Conservation (phyloP, 2,888 invertebrate species). For the Octodonta nipae region DNA sequence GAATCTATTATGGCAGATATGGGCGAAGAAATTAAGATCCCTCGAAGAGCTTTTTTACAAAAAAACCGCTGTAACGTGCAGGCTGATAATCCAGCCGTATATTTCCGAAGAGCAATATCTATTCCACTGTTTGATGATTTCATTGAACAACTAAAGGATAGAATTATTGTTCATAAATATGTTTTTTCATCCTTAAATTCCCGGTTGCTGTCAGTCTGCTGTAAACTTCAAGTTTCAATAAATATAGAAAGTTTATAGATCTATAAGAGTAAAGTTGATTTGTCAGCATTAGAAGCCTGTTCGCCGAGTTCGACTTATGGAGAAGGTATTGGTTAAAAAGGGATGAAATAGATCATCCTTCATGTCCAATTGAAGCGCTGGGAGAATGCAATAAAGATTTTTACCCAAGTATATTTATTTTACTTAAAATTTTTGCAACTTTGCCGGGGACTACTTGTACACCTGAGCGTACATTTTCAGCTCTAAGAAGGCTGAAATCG, state of each 20-base stretch:
- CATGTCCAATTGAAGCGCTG: constrained; percentile 1
- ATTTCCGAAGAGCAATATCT: background rate
- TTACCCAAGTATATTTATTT: constrained; percentile 1
- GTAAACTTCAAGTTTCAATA: background rate
- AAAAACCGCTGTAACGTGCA: background rate
- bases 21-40: background rate
- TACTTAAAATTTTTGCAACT: constrained; percentile 2
- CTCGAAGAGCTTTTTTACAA: background rate
- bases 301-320: background rate
- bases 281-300: background rate
- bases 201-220: background rate
- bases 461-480: background rate
- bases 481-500: background rate
- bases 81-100: background rate
- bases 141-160: background rate
- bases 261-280: constrained; percentile 1
- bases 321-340: background rate
- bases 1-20: background rate
- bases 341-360: background rate
- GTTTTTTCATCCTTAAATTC: background rate
- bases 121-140: background rate
- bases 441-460: constrained; percentile 2
- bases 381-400: background rate
- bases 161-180: background rate
- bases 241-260: background rate